Evolutionary conservation across 2,113 vertebrate genomes (phyloP), one percentile per base, ranked within the genome.

Genomic region (Protomyctophum bolini): DNA sequence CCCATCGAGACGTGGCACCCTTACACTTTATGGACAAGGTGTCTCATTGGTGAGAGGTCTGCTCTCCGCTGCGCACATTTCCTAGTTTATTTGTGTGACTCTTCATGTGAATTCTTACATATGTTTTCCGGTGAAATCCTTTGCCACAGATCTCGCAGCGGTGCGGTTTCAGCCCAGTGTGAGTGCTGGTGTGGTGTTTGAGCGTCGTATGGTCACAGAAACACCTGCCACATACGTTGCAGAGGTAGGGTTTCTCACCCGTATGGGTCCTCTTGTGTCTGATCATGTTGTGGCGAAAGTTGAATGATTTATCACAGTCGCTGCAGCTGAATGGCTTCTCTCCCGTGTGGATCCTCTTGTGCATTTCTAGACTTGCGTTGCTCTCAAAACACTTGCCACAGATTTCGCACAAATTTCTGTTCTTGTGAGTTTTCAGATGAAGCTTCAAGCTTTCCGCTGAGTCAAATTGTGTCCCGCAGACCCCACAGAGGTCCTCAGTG

Each of bases 271-370:
- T 29, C 51, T 81, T 62, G 56, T 91, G 89, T 1, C 89, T 87
- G 65, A 74, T 76, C 83, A 91, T 83, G 70, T 91, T 88, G 62
- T 88, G 84, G 0, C 76, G 45, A 7, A 79, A 85, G 81, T 86
- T 90, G 81, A 90, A 90, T 64, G 86, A 89, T 0, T 84, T 83
- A 0, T 82, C 88, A 47, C 81, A 89, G 61, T 87, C 74, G 7
- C 63, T 75, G 79, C 87, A 91, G 2, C 51, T 60, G 7, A 87
- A 91, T 0, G 86, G 90, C 49, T 84, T 88, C 59, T 88, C 83
- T 1, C 83, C 86, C 6, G 86, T 86, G 83, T 88, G 86, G 52
- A 75, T 60, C 68, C 86, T 61, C 75, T 73, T 69, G 82, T 88
- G 86, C 70, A 79, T 81, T 51, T 84, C 77, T 83, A 88, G 82